Evolutionary conservation across 2,888 invertebrate species (phyloP).

Genomic region (Morpho deidamia): DNA sequence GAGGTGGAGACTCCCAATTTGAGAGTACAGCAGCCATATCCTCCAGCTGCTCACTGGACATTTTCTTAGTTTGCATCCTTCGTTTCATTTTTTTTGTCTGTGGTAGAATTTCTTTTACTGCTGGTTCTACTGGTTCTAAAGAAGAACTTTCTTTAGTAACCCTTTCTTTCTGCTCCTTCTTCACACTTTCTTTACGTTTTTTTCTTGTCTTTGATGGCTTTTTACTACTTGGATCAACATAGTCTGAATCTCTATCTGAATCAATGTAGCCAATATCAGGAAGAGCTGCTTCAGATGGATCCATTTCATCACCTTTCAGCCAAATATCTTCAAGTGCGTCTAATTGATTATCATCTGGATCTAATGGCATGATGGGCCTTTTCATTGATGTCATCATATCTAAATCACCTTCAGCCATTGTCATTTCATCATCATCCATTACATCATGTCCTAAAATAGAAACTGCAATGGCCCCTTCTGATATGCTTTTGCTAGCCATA

Average conservation of each 20-base stretch:
- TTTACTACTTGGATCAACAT: slow-evolving; percentile 48
- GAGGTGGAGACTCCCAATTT: slow-evolving; percentile 61
- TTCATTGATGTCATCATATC: slow-evolving; percentile 76
- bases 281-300: slow-evolving; percentile 66
- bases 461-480: slow-evolving; percentile 79
- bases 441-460: slow-evolving; percentile 78
- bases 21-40: slow-evolving; percentile 53
- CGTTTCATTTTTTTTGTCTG: slow-evolving; percentile 21
- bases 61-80: slow-evolving; percentile 28
- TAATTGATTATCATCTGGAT: slow-evolving; percentile 84
- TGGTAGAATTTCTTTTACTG: slow-evolving; percentile 15
- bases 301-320: slow-evolving; percentile 89
- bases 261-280: slow-evolving; percentile 72
- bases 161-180: slow-evolving; percentile 40
- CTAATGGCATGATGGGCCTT: slow-evolving; percentile 58
- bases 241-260: slow-evolving; percentile 69
- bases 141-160: slow-evolving; percentile 25
- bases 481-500: slow-evolving; percentile 74
- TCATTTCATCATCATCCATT: slow-evolving; percentile 75
- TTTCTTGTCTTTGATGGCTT: slow-evolving; percentile 40
- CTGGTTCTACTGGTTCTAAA: slow-evolving; percentile 16
- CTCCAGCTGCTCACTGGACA: slow-evolving; percentile 53
- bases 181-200: slow-evolving; percentile 43
- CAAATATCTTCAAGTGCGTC: slow-evolving; percentile 88
- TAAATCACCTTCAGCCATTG: slow-evolving; percentile 73